Evolutionary conservation across 2,113 vertebrate genomes (phyloP).

Genomic region (Calyptommatus sinebrachiatus): DNA sequence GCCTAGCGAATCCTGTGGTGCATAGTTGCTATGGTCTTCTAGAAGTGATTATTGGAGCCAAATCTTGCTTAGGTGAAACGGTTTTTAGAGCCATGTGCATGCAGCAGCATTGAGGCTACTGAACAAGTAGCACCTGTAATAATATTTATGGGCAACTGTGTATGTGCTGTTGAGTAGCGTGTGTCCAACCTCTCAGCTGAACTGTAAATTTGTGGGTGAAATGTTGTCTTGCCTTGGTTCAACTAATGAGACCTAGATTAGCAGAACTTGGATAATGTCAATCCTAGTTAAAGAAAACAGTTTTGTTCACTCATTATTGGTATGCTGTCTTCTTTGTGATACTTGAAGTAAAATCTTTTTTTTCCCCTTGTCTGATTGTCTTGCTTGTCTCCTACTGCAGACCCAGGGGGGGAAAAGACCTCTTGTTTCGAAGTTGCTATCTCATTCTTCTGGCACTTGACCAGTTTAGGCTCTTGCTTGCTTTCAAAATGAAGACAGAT

Average conservation of each 20-base stretch:
- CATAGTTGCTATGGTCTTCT: slow-evolving; percentile 29
- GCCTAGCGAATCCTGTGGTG: slow-evolving; percentile 47
- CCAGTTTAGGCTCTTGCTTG: neutral
- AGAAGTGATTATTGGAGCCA: slow-evolving; percentile 40
- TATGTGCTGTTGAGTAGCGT: slow-evolving; percentile 62
- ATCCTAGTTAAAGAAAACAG: slow-evolving; percentile 18
- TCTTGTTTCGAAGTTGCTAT: slow-evolving; percentile 1
- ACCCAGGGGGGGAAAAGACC: neutral
- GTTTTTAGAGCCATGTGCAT: slow-evolving; percentile 40
- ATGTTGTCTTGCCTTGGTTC: slow-evolving; percentile 35
- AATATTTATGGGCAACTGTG: slow-evolving; percentile 25
- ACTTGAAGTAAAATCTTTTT: neutral
- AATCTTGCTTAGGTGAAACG: slow-evolving; percentile 40
- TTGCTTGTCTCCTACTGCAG: neutral
- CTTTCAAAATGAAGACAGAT: neutral
- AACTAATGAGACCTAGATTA: slow-evolving; percentile 32
- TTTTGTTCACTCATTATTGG: neutral
- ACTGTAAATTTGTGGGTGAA: slow-evolving; percentile 54
- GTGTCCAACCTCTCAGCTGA: slow-evolving; percentile 43
- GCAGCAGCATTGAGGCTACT: slow-evolving; percentile 31
- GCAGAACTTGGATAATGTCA: slow-evolving; percentile 39
- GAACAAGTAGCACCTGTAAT: slow-evolving; percentile 15
- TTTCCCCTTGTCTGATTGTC: neutral
- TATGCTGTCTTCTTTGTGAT: neutral
- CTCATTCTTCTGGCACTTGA: neutral